phyloP scores from a whole-genome alignment of 2,113 vertebrate genomes.

The Murina feae region DNA sequence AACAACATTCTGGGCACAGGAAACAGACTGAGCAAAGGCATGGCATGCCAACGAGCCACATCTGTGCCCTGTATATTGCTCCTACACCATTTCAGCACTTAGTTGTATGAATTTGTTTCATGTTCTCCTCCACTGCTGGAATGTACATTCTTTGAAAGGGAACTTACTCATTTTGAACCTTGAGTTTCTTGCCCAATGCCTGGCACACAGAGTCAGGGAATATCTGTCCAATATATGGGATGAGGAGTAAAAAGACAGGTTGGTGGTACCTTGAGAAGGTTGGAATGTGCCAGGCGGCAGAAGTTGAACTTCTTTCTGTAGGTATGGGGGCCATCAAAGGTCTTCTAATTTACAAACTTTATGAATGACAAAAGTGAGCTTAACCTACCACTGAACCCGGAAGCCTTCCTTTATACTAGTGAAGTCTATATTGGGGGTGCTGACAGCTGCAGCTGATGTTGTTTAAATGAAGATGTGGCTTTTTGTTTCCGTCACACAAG shows the following conservation, averaged over 20 bases:
- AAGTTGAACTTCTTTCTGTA: background rate
- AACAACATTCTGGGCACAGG: background rate
- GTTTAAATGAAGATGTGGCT: constrained; percentile 46
- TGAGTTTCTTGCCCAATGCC: background rate
- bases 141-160: background rate
- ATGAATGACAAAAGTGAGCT: background rate
- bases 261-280: background rate
- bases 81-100: background rate
- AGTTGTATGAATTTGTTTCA: background rate
- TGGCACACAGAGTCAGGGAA: background rate
- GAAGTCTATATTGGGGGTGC: background rate
- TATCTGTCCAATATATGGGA: background rate
- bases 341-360: background rate
- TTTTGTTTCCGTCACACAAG: constrained; percentile 54
- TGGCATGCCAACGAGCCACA: background rate
- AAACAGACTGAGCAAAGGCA: background rate
- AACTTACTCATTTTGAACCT: background rate
- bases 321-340: background rate
- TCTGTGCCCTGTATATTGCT: background rate
- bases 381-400: background rate
- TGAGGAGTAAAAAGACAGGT: background rate
- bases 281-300: background rate
- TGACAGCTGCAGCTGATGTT: constrained; percentile 37
- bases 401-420: background rate
- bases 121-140: background rate